Evolutionary conservation across 2,113 vertebrate species (phyloP).

Genomic region (Oxyura jamaicensis): DNA sequence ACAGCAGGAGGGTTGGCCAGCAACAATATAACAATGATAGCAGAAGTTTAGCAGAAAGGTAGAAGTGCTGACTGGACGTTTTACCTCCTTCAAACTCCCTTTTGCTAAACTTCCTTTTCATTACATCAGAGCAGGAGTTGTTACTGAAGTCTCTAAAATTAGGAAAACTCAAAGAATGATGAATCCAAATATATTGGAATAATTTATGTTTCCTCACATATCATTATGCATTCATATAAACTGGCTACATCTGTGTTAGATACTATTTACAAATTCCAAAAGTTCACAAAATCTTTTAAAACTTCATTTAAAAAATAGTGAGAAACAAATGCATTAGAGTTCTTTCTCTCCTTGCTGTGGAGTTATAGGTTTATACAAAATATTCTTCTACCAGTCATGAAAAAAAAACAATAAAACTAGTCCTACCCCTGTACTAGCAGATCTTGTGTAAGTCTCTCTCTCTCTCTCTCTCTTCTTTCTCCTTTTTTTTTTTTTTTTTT

Average conservation of each 20-base stretch:
- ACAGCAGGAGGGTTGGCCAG: neutral
- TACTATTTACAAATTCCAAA: neutral
- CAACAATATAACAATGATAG: neutral
- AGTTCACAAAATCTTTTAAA: neutral
- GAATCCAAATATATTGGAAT: neutral
- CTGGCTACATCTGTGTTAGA: neutral
- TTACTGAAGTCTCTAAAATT: neutral
- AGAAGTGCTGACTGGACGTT: neutral
- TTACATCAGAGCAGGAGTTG: neutral
- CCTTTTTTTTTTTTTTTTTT: neutral
- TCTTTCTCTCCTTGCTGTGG: neutral
- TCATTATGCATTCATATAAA: rapidly evolving
- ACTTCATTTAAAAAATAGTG: neutral
- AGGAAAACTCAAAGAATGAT: neutral
- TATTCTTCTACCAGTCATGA: neutral
- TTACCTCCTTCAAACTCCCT: neutral
- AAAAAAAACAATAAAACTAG: neutral
- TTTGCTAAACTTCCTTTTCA: neutral
- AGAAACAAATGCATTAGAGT: neutral
- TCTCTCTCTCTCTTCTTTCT: too few species aligned
- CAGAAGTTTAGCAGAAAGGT: neutral
- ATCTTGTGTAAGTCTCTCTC: neutral
- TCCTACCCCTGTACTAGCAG: neutral
- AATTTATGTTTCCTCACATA: neutral
- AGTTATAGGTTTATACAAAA: neutral